phyloP scores from a whole-genome alignment of 2,888 invertebrate species.

The Sisyra terminalis region DNA sequence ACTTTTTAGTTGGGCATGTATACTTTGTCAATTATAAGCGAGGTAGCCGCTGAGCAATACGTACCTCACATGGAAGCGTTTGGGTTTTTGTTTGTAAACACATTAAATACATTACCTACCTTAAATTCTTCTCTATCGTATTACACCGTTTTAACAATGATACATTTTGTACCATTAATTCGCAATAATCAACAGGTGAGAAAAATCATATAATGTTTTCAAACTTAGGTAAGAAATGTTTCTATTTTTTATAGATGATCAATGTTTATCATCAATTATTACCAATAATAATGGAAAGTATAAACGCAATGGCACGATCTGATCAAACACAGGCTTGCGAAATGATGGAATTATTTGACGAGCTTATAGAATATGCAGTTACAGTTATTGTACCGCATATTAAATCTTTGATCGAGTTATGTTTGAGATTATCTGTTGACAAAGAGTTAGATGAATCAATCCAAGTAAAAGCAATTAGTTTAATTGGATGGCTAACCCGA shows the following conservation, averaged over 20 bases:
- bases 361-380: conserved; percentile 44
- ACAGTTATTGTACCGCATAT: conserved; percentile 44
- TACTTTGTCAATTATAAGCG: conserved; percentile 49
- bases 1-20: conserved; percentile 47
- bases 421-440: conserved; percentile 42
- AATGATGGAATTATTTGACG: conserved; percentile 45
- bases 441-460: conserved; percentile 37
- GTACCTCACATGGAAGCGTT: conserved; percentile 44
- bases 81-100: conserved; percentile 32
- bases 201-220: too few relatives aligned
- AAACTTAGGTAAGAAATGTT: conserved; percentile 4
- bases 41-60: conserved; percentile 51
- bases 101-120: conserved; percentile 28
- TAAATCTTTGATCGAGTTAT: conserved; percentile 44
- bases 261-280: conserved; percentile 41
- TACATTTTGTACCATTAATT: conserved; percentile 44
- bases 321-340: conserved; percentile 42
- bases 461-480: conserved; percentile 48
- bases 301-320: conserved; percentile 35
- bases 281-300: conserved; percentile 43
- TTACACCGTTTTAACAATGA: conserved; percentile 45
- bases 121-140: conserved; percentile 32
- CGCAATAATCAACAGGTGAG: conserved; percentile 41
- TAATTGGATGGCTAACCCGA: conserved; percentile 46
- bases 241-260: conserved; percentile 25